phyloP scores from a whole-genome alignment of 23 tunicate genomes.

The Trididemnum miniatum region DNA sequence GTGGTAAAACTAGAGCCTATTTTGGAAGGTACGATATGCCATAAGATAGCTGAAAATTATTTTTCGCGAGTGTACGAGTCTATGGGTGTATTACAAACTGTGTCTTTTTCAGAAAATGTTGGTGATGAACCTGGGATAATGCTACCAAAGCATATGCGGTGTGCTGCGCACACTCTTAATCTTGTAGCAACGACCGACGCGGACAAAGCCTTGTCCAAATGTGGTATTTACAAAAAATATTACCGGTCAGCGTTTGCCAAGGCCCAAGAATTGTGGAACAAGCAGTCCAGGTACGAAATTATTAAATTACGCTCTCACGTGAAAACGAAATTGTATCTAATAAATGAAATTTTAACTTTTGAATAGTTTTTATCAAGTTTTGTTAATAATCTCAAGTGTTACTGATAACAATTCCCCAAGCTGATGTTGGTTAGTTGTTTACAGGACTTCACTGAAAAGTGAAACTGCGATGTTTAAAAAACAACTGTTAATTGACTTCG shows the following conservation, averaged over 20 bases:
- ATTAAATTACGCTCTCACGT: neutral
- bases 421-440: too few species aligned
- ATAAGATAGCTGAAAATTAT: too few species aligned
- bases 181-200: slow-evolving; percentile 21
- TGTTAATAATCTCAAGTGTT: too few species aligned
- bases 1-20: neutral
- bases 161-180: slow-evolving; percentile 26
- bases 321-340: too few species aligned
- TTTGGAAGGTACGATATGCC: neutral
- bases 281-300: slow-evolving; percentile 6
- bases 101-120: neutral
- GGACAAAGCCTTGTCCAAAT: neutral
- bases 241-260: slow-evolving; percentile 13
- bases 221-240: neutral
- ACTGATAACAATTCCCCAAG: too few species aligned
- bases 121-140: slow-evolving; percentile 6
- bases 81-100: too few species aligned
- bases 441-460: too few species aligned
- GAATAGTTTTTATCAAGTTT: too few species aligned
- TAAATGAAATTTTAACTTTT: too few species aligned
- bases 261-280: slow-evolving; percentile 10
- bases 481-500: too few species aligned
- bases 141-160: slow-evolving; percentile 25
- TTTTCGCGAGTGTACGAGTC: too few species aligned
- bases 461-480: too few species aligned